Base-by-base conservation (phyloP, 2,888 invertebrate genomes). In the Acholoe squamosa region DNA sequence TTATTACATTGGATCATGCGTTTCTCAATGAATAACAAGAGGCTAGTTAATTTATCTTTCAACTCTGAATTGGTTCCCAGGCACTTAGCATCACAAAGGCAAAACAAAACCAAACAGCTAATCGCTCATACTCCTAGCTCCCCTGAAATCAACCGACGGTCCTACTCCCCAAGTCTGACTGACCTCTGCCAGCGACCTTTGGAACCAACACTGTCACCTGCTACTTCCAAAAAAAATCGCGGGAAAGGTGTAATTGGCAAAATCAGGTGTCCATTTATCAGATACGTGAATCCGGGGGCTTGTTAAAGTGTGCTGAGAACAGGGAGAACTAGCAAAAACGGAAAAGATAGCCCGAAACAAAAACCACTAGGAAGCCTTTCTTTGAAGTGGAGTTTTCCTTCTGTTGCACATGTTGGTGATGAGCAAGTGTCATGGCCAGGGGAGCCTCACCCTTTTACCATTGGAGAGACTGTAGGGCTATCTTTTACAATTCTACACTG, bases 231-330 rank as follows among this genome's bases (percentile, higher is more conserved):
- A 25, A n/a, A 77, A 33, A 33, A 80, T 10, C 34, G 80, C 43
- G 80, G 33, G 34, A 80, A 80, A 80, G 25, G 80, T 80, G 80
- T 80, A 80, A 80, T 80, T 80, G 80, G 80, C 80, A 80, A 80
- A 80, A 80, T 80, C 80, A 80, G 80, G 33, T 43, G 25, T 33
- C 16, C 43, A 43, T 80, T 43, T 25, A 80, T 80, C 34, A 80
- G 22, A 34, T 0, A n/a, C 0, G 22, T 10, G 80, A 71, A 71
- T 22, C 0, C 33, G 19, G 25, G 80, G 14, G 12, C 0, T 1
- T 5, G 76, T 76, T 76, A 14, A 80, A 76, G 76, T 76, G 25
- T 28, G 25, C 61, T 12, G 25, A 14, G 25, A 61, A 25, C 1
- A 25, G 61, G 61, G 61, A 14, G 25, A 61, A 61, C 16, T n/a